Conservation (phyloP, 2,113 vertebrate species). For the Cyprinodon brontotheroides region DNA sequence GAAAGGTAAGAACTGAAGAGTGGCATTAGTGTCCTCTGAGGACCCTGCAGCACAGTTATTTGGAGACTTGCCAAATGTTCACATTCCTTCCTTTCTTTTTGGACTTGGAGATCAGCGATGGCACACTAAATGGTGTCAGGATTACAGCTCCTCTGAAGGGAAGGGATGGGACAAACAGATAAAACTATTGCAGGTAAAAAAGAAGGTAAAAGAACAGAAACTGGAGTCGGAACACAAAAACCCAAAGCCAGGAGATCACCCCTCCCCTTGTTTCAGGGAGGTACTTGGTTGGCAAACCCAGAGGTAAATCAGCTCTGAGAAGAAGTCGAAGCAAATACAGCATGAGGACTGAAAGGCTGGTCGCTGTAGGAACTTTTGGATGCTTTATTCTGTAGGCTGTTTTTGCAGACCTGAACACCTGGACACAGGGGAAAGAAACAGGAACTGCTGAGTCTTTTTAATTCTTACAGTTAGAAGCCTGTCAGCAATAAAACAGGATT, state of each 20-base stretch:
- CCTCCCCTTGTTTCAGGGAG: conserved; percentile 64
- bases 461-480: conserved; percentile 34
- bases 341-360: conserved; percentile 41
- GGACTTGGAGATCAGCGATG: conserved; percentile 37
- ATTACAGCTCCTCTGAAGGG: conserved; percentile 23
- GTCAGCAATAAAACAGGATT: conserved; percentile 26
- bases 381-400: conserved; percentile 30
- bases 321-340: conserved; percentile 24
- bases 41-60: conserved; percentile 51
- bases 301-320: conserved; percentile 33
- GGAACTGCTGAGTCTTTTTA: conserved; percentile 57
- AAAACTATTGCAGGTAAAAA: conserved; percentile 35
- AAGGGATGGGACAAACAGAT: conserved; percentile 1
- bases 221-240: conserved; percentile 23
- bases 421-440: conserved; percentile 53
- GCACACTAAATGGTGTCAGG: conserved; percentile 44
- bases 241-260: conserved; percentile 30
- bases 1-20: conserved; percentile 51
- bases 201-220: conserved; percentile 3
- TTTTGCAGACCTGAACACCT: conserved; percentile 41
- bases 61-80: conserved; percentile 70
- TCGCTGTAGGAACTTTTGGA: conserved; percentile 17
- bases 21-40: conserved; percentile 24
- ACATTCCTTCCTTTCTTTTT: conserved; percentile 75
- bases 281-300: conserved; percentile 42